Evolutionary conservation across 2,888 invertebrate species (phyloP), one percentile per base, ranked within the genome.

Genomic region (Leucoma salicis): DNA sequence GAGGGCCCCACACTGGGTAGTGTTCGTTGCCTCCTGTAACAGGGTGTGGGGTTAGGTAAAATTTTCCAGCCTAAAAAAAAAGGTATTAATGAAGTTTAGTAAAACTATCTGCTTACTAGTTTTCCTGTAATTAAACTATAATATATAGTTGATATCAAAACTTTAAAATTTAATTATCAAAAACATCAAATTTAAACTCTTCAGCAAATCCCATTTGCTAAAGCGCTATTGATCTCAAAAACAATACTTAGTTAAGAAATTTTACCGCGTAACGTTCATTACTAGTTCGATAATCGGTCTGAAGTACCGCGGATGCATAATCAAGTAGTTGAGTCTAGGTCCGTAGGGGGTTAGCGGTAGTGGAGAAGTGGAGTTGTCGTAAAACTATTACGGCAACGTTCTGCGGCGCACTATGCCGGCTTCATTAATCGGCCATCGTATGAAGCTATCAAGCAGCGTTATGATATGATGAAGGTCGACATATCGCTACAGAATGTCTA

Each of bases 401-500:
- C 83, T 80, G 78, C 70, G 73, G 74, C 76, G 74, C 76, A 77
- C 75, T 78, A 75, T 72, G 72, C 68, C 66, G 77, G 84, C 86
- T 87, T 88, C 85, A 87, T 88, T 88, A 88, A 86, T 87, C 86
- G 87, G 69, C 82, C 72, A 82, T 82, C 82, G 81, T 77, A 84
- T 84, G 79, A 83, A 85, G 82, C 82, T 83, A 84, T 84, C 82
- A 74, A 64, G 70, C 63, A 71, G 68, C 69, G 78, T 78, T 80
- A 80, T 82, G 78, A 79, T 82, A 80, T 76, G 78, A 77, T 70
- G 73, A 71, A 74, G 75, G 75, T 78, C 69, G 70, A 74, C 72
- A 66, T 70, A 69, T 74, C 64, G 63, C 63, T 61, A 57, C 66
- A 57, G 57, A 53, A 52, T 53, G 48, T 52, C 59, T 61, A 57